Base-by-base conservation (phyloP, 2,888 invertebrate species). In the Yponomeuta sedellus region DNA sequence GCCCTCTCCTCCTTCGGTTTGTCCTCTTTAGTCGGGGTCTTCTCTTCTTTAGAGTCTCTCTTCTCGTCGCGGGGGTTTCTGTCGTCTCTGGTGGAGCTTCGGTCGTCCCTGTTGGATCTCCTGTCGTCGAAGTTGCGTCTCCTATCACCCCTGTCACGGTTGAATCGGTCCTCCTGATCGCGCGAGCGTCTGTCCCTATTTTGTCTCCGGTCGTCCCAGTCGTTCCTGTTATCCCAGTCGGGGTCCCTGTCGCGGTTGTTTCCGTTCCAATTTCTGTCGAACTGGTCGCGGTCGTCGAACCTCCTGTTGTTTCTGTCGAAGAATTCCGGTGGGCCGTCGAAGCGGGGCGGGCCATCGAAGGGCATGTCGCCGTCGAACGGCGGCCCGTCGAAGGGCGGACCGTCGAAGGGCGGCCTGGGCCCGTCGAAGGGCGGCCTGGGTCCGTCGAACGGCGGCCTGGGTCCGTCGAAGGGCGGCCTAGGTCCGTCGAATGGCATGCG, bases 221-320 rank as follows among this genome's bases (percentile, higher is more conserved):
- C 66, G 25, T 83, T 77, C 39, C 85, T 74, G 25, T 83, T 85
- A 22, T 86, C 85, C 61, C 65, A 66, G 25, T 67, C 66, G 25
- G 79, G 72, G 1, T 81, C 82, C 3, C 81, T 69, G 3, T 52
- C 44, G 16, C 44, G 44, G 44, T 52, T 52, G 12, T 85, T 82
- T n/a, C 82, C 81, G 63, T 80, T 83, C 89, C 87, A 85, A 0
- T 77, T 79, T 52, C 87, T 75, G 0, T 89, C 90, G 56, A 80
- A 81, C 16, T 88, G 79, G 16, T 87, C 88, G 58, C 88, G 75
- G 0, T 90, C 89, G 1, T 89, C 91, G 70, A 86, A 90, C 52
- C 88, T 78, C 64, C 88, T 77, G 67, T 84, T 84, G 64, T 80
- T 81, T 40, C 91, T 77, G 25, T 91, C 89, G 71, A 85, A 90